Conservation (phyloP, 2,113 vertebrate species). For the Apeltes quadracus region DNA sequence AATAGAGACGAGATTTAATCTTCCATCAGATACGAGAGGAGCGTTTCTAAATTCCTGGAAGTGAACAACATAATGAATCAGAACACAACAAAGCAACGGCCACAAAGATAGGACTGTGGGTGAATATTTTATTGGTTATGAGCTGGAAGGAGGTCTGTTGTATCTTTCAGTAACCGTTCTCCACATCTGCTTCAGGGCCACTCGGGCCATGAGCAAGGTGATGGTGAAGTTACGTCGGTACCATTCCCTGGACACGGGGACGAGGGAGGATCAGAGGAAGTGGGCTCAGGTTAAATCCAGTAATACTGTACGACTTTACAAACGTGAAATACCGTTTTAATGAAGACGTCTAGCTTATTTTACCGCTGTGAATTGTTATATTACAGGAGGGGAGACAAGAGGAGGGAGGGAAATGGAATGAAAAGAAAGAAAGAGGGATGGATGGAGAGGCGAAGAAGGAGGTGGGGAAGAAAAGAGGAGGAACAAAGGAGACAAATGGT, state of each 20-base stretch:
- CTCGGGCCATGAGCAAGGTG: slow-evolving; percentile 91
- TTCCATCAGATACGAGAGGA: neutral
- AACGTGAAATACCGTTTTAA: neutral
- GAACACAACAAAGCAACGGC: neutral
- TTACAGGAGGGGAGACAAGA: neutral
- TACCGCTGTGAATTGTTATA: neutral
- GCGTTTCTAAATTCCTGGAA: neutral
- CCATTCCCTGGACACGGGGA: slow-evolving; percentile 84
- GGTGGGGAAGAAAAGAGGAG: no score
- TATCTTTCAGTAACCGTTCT: slow-evolving; percentile 69
- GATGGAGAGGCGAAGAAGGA: no score
- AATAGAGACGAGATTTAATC: neutral
- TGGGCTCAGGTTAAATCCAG: neutral
- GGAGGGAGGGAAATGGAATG: neutral
- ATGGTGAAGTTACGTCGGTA: slow-evolving; percentile 91
- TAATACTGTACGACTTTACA: neutral
- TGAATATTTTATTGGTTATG: slow-evolving; percentile 40
- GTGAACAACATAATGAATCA: neutral
- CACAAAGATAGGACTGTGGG: neutral
- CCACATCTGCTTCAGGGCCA: slow-evolving; percentile 82
- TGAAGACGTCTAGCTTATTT: neutral
- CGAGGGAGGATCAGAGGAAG: fast-evolving
- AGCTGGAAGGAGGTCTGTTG: slow-evolving; percentile 37
- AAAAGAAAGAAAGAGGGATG: neutral
- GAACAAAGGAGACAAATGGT: no score